These are phyloP conservation scores for Andrena minutula DNA, from an alignment of 2,888 invertebrate species.

Conservation along the genomic window DNA sequence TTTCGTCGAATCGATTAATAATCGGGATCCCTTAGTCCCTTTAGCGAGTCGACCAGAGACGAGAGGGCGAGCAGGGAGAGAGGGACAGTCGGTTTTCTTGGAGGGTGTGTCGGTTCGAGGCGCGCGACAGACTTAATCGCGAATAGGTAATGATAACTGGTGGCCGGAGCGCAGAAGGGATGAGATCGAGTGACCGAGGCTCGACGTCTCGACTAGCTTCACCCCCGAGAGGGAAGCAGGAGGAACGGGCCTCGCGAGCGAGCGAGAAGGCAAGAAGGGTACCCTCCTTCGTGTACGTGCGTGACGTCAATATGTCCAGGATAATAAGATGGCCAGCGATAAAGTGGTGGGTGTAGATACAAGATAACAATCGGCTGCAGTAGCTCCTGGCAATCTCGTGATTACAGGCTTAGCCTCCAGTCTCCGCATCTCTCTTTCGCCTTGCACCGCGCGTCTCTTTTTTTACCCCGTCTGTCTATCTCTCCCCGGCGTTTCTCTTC, in stretches of 20 bases:
- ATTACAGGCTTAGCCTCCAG: slow-evolving; percentile 83
- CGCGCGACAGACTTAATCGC: not conserved
- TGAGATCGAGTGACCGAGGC: not conserved
- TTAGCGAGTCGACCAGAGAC: no score
- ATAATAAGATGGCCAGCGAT: slow-evolving; percentile 84
- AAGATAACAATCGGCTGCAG: slow-evolving; percentile 84
- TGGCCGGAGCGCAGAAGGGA: not conserved
- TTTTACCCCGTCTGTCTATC: slow-evolving; percentile 63
- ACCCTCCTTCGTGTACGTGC: slow-evolving; percentile 78
- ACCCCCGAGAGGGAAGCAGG: slow-evolving; percentile 54
- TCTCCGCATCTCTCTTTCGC: slow-evolving; percentile 65
- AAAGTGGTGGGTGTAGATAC: slow-evolving; percentile 85
- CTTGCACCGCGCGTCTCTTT: slow-evolving; percentile 14
- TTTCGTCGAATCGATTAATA: slow-evolving; percentile 37
- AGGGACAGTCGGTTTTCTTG: no score
- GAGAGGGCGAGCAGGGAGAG: no score
- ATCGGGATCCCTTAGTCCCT: not conserved
- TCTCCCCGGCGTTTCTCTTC: slow-evolving; percentile 30
- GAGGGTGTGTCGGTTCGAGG: not conserved
- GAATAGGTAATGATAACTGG: not conserved
- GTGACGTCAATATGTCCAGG: slow-evolving; percentile 84
- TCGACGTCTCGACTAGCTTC: slow-evolving; percentile 2
- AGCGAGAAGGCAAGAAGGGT: slow-evolving; percentile 48
- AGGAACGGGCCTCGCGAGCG: slow-evolving; percentile 20
- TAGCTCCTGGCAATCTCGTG: slow-evolving; percentile 84